Evolutionary conservation across 2,888 invertebrate genomes (phyloP).

Genomic region (Mythimna vitellina): DNA sequence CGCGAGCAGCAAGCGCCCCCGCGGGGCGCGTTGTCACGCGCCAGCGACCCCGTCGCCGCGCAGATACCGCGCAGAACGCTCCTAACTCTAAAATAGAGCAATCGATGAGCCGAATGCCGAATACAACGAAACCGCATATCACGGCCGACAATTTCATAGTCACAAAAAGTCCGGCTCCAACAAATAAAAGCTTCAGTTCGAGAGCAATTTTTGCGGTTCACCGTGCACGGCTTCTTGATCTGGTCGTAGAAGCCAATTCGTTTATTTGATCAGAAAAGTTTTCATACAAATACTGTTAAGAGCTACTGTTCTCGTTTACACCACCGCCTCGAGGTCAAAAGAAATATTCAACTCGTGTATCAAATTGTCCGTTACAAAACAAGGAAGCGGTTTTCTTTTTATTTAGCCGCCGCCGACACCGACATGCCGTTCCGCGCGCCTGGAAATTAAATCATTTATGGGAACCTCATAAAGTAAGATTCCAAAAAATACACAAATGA

Average conservation of each 20-base stretch:
- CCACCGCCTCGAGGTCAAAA: not conserved
- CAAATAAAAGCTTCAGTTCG: slow-evolving; percentile 32
- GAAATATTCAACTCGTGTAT: slow-evolving; percentile 13
- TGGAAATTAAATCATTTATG: slow-evolving; percentile 26
- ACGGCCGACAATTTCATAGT: slow-evolving; percentile 55
- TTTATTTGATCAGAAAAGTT: slow-evolving; percentile 10
- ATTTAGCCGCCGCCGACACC: not conserved
- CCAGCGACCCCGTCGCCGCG: not conserved
- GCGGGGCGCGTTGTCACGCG: not conserved
- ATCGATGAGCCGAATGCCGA: slow-evolving; percentile 60
- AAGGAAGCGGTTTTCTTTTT: slow-evolving; percentile 13
- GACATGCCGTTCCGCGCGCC: not conserved
- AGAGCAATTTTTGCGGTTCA: slow-evolving; percentile 16
- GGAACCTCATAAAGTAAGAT: slow-evolving; percentile 8
- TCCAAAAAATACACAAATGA: not conserved
- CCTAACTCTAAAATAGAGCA: slow-evolving; percentile 60
- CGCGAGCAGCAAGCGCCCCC: not conserved
- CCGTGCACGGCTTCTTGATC: slow-evolving; percentile 4
- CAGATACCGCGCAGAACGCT: slow-evolving; percentile 48
- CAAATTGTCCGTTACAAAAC: slow-evolving; percentile 16
- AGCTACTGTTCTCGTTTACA: no score
- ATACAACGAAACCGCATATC: slow-evolving; percentile 63
- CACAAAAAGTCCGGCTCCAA: slow-evolving; percentile 42
- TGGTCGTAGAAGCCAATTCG: not conserved
- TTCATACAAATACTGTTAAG: not conserved